Conservation (phyloP, 2,888 invertebrate genomes). For the Anarsia innoxiella region DNA sequence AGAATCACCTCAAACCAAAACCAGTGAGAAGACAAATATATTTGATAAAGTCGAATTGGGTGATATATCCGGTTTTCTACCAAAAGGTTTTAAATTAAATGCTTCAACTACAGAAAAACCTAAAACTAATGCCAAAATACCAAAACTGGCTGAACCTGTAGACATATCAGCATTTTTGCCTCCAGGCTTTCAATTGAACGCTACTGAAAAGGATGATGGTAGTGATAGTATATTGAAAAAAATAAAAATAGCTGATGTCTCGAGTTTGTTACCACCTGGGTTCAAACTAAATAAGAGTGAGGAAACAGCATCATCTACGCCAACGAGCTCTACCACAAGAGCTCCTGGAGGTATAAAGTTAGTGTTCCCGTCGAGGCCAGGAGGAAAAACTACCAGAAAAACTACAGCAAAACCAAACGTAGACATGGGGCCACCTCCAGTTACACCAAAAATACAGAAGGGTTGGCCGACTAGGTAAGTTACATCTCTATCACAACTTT, state of each 20-base stretch:
- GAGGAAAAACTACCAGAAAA: constrained; percentile 76
- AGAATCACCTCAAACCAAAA: constrained; percentile 37
- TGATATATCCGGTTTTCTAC: constrained; percentile 77
- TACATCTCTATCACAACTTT: too few species aligned
- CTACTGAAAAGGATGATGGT: constrained; percentile 28
- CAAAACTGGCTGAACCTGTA: constrained; percentile 36
- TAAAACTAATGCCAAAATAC: constrained; percentile 33
- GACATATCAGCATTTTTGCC: constrained; percentile 80
- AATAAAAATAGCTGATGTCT: constrained; percentile 66
- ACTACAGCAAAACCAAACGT: constrained; percentile 69
- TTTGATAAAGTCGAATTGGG: constrained; percentile 43
- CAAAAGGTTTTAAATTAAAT: constrained; percentile 76
- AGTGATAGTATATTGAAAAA: constrained; percentile 31
- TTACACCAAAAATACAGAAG: constrained; percentile 83
- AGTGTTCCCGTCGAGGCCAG: constrained; percentile 87
- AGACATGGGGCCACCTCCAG: constrained; percentile 57
- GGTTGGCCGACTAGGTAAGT: constrained; percentile 91
- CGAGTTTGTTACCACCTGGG: constrained; percentile 77
- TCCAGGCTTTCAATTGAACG: constrained; percentile 69
- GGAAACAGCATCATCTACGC: constrained; percentile 22
- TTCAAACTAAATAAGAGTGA: constrained; percentile 35
- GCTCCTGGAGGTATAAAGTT: constrained; percentile 77
- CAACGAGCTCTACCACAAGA: constrained; percentile 46
- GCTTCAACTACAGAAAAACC: constrained; percentile 41
- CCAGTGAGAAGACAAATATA: constrained; percentile 39